Percentiles rank a stretch among this genome's conserved stretches.
Evolutionary conservation across 2,113 vertebrate species (phyloP).

Genomic region (Amphilophus citrinellus): DNA sequence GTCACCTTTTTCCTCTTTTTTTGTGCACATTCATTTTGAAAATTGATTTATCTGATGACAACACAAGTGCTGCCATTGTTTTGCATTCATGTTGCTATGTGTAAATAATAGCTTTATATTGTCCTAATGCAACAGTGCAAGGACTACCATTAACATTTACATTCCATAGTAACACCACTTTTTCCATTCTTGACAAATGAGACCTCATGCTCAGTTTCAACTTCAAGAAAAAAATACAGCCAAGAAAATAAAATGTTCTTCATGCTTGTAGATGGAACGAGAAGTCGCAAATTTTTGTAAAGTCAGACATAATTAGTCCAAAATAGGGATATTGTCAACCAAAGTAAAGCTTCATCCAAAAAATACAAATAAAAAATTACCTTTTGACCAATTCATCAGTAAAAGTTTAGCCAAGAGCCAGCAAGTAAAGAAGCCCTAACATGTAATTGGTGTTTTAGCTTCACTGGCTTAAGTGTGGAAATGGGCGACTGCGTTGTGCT

Average conservation of each 20-base stretch:
- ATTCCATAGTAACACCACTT: neutral
- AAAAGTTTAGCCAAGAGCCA: neutral
- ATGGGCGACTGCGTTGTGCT: neutral
- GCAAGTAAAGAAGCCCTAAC: neutral
- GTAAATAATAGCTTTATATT: neutral
- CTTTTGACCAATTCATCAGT: neutral
- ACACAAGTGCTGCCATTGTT: neutral
- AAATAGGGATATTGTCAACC: neutral
- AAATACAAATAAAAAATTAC: accelerated
- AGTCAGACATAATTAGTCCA: neutral
- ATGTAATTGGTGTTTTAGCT: neutral
- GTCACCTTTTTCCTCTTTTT: neutral
- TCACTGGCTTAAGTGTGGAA: neutral
- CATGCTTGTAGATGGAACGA: neutral
- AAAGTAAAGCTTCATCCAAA: neutral
- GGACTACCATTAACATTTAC: neutral
- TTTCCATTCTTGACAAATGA: neutral
- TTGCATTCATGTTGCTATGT: neutral
- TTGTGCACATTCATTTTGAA: neutral
- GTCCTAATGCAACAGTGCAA: neutral
- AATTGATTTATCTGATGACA: neutral
- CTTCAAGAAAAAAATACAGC: neutral
- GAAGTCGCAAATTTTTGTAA: neutral
- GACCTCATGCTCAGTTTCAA: neutral
- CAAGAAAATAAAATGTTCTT: neutral